Percentiles rank a stretch among this genome's conserved stretches.
These are phyloP conservation scores for Drosophila prolongata DNA, from an alignment of 2,888 invertebrate genomes.

Conservation along the genomic window DNA sequence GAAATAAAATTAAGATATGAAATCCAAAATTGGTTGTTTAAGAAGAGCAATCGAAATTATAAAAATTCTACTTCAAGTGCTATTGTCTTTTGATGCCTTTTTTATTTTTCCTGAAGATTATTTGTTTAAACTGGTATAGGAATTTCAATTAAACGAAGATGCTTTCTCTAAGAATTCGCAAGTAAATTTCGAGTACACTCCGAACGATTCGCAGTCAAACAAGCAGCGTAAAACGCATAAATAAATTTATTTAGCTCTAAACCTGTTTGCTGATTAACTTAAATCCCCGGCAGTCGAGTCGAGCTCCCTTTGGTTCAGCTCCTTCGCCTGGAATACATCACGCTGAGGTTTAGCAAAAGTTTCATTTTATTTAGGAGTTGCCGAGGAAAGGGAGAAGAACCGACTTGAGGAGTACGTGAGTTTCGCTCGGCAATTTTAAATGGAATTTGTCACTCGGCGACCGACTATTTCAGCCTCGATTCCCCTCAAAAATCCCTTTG, in stretches of 20 bases:
- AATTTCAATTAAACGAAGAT: slow-evolving; percentile 27
- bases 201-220: not conserved
- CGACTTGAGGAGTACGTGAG: slow-evolving; percentile 63
- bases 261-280: slow-evolving; percentile 80
- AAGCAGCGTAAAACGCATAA: slow-evolving; percentile 55
- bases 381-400: slow-evolving; percentile 4
- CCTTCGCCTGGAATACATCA: slow-evolving; percentile 70
- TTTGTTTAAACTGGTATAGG: slow-evolving; percentile 11
- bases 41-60: too few species aligned
- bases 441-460: slow-evolving; percentile 80
- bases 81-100: too few species aligned
- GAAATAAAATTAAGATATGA: too few species aligned
- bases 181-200: not conserved
- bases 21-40: too few species aligned
- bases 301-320: slow-evolving; percentile 15
- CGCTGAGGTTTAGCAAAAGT: slow-evolving; percentile 76
- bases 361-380: slow-evolving; percentile 74
- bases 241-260: slow-evolving; percentile 73
- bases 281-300: slow-evolving; percentile 56
- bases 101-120: not conserved
- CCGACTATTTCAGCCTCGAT: slow-evolving; percentile 25
- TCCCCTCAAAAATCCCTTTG: not conserved
- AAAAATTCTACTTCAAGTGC: too few species aligned
- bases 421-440: slow-evolving; percentile 79
- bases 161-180: not conserved